A percentile compares a stretch with the other conserved stretches of the same genome.
Evolutionary conservation across 2,113 vertebrate genomes (phyloP).

Genomic region (Dipodomys merriami): DNA sequence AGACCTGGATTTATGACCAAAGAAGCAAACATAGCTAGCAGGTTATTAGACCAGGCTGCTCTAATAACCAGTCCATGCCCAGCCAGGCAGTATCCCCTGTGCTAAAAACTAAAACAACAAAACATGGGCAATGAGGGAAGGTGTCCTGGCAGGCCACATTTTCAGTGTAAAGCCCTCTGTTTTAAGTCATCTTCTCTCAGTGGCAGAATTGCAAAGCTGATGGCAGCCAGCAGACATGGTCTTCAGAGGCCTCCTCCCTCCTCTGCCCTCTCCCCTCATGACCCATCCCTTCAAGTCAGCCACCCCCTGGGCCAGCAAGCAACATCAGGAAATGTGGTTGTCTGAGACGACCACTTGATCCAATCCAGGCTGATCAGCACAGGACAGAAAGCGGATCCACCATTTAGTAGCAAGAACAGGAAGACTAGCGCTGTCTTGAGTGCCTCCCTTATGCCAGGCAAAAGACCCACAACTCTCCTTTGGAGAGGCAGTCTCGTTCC

Average conservation of each 20-base stretch:
- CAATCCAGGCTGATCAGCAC: background rate
- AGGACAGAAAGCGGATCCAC: background rate
- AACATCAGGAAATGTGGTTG: background rate
- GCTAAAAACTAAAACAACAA: background rate
- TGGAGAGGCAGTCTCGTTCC: too few relatives aligned
- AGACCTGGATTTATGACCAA: fast-evolving
- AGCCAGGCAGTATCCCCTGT: background rate
- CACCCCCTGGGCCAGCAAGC: background rate
- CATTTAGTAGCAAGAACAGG: background rate
- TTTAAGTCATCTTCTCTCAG: background rate
- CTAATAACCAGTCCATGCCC: background rate
- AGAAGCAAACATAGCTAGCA: fast-evolving
- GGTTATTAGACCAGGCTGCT: fast-evolving
- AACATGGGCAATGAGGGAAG: fast-evolving
- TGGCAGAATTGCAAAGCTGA: background rate
- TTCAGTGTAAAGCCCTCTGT: background rate
- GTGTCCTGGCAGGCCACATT: background rate
- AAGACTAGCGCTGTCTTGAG: fast-evolving
- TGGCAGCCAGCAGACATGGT: too few relatives aligned
- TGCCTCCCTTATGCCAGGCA: fast-evolving
- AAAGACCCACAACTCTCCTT: fast-evolving
- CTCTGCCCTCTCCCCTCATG: too few relatives aligned
- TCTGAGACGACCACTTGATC: background rate
- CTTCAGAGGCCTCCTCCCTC: too few relatives aligned
- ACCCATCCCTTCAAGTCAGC: background rate